phyloP scores from a whole-genome alignment of 2,888 invertebrate species.

The Cephus rjabovi region DNA sequence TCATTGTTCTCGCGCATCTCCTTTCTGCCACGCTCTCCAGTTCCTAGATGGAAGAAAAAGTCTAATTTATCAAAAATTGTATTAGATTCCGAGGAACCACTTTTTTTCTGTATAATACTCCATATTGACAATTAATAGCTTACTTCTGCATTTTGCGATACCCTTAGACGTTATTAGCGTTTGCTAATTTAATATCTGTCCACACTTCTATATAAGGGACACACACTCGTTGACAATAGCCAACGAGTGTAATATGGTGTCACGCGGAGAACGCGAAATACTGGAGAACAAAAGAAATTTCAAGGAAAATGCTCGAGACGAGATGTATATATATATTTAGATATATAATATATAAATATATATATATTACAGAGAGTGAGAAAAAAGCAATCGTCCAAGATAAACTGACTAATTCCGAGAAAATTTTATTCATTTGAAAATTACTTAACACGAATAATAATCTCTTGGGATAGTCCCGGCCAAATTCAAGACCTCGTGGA shows the following conservation, averaged over 20 bases:
- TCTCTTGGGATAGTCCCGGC: neutral
- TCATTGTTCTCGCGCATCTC: conserved; percentile 6
- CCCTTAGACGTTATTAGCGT: neutral
- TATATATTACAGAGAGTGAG: neutral
- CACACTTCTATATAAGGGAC: conserved; percentile 5
- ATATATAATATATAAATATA: neutral
- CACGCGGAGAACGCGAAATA: conserved; percentile 5
- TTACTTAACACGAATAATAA: neutral
- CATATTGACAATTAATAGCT: neutral
- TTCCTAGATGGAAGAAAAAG: neutral
- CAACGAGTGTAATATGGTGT: conserved; percentile 29
- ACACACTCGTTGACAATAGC: conserved; percentile 24
- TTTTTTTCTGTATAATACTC: neutral
- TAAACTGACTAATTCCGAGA: neutral
- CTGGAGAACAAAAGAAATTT: conserved; percentile 23
- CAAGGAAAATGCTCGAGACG: conserved; percentile 1
- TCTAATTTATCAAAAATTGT: neutral
- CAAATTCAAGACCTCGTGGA: conserved; percentile 9
- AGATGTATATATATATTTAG: neutral
- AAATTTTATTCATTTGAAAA: neutral
- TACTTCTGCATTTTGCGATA: neutral
- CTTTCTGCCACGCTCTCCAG: conserved; percentile 9
- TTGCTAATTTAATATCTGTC: neutral
- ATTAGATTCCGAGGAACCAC: neutral
- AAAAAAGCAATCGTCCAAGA: neutral